Conservation (phyloP, 2,888 invertebrate species). For the Ptychoptera albimana region DNA sequence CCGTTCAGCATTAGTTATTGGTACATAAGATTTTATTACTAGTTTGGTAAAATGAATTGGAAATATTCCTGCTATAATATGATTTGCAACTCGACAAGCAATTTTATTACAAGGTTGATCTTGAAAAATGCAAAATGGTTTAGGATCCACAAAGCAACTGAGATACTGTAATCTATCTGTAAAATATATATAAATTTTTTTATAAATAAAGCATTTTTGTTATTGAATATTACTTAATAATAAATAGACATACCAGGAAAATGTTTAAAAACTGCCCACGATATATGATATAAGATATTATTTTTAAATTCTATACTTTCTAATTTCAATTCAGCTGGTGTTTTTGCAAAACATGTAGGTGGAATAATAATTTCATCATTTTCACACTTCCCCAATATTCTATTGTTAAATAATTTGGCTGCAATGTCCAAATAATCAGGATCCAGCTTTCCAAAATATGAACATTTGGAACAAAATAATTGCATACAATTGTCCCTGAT, state of each 20-base stretch:
- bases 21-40: constrained; percentile 26
- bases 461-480: constrained; percentile 24
- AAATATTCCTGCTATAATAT: constrained; percentile 27
- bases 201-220: neutral
- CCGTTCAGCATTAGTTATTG: constrained; percentile 23
- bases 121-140: constrained; percentile 20
- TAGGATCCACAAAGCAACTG: constrained; percentile 8
- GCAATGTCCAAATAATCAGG: constrained; percentile 9
- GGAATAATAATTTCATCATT: neutral
- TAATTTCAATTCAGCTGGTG: neutral
- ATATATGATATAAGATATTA: constrained; percentile 26
- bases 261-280: constrained; percentile 30
- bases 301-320: constrained; percentile 18
- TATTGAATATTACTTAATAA: neutral
- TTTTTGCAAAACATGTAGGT: neutral
- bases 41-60: constrained; percentile 25
- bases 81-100: constrained; percentile 25
- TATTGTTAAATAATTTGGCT: constrained; percentile 5
- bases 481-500: constrained; percentile 18
- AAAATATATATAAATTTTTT: neutral
- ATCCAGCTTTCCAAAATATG: constrained; percentile 24
- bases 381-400: constrained; percentile 1
- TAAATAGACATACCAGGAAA: constrained; percentile 16
- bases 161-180: constrained; percentile 22
- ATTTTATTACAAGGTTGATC: constrained; percentile 8